Percentiles rank a stretch among this genome's conserved stretches.
Evolutionary conservation across 2,113 vertebrate genomes (phyloP).

Genomic region (Helogale parvula): DNA sequence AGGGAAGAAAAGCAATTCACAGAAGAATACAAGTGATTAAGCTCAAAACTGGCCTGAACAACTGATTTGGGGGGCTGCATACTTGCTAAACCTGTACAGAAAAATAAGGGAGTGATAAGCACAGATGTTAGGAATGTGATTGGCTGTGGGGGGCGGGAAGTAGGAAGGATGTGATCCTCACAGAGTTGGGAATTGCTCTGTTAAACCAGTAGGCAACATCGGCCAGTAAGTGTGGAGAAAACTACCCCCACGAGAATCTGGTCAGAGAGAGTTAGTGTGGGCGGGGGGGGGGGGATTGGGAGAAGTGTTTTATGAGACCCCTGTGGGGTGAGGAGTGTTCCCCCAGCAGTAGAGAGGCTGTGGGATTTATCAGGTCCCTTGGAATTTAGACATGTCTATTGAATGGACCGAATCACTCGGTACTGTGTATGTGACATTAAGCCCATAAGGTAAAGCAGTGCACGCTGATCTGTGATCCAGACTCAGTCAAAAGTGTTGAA

Average conservation of each 20-base stretch:
- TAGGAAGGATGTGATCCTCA: background rate
- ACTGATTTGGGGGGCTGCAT: no score
- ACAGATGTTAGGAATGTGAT: background rate
- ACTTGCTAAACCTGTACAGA: background rate
- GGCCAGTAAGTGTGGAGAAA: background rate
- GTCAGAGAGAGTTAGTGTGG: background rate
- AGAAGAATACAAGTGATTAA: background rate
- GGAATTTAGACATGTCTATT: background rate
- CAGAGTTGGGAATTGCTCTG: background rate
- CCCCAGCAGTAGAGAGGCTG: background rate
- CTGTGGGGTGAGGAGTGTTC: background rate
- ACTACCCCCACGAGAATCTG: background rate
- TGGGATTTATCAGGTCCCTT: background rate
- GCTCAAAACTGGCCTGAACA: background rate
- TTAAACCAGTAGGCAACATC: background rate
- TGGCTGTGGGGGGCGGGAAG: no score
- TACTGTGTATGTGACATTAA: background rate
- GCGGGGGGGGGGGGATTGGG: no score
- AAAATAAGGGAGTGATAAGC: background rate
- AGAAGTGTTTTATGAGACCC: background rate
- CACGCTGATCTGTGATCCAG: background rate
- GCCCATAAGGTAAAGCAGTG: background rate
- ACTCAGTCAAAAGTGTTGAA: background rate
- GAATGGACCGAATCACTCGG: background rate
- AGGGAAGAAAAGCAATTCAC: background rate